phyloP scores from a whole-genome alignment of 2,888 invertebrate genomes.

The Helleia helle region DNA sequence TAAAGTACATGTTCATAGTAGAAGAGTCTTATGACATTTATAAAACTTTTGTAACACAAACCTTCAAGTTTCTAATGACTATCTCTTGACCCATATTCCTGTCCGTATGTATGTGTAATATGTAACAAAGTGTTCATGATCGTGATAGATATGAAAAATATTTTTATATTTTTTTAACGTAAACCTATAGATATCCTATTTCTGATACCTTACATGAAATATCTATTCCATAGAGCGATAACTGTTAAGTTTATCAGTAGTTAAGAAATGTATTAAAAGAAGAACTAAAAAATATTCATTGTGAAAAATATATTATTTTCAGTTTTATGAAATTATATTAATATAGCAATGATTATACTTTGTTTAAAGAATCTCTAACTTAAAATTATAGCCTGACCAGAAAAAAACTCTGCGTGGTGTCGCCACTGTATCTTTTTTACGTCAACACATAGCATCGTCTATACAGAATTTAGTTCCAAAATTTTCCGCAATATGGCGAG shows the following conservation, averaged over 20 bases:
- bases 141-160: slow-evolving; percentile 62
- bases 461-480: too few relatives aligned
- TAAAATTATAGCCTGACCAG: too few relatives aligned
- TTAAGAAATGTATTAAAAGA: slow-evolving; percentile 6
- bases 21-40: slow-evolving; percentile 46
- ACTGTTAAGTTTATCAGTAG: slow-evolving; percentile 10
- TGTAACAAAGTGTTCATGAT: slow-evolving; percentile 66
- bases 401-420: too few relatives aligned
- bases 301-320: not conserved
- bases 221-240: slow-evolving; percentile 31
- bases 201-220: slow-evolving; percentile 26
- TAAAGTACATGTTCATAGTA: slow-evolving; percentile 39
- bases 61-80: not conserved
- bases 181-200: slow-evolving; percentile 35
- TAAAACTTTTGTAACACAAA: not conserved
- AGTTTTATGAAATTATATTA: not conserved
- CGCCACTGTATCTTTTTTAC: too few relatives aligned
- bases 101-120: slow-evolving; percentile 34
- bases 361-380: slow-evolving; percentile 2
- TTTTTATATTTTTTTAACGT: slow-evolving; percentile 59
- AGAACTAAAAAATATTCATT: not conserved
- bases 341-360: not conserved
- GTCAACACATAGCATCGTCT: too few relatives aligned
- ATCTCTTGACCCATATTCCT: slow-evolving; percentile 11
- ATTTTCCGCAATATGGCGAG: too few relatives aligned